Evolutionary conservation across 2,888 invertebrate species (phyloP), one percentile per base, ranked within the genome.

Genomic region (Polydesmus complanatus): DNA sequence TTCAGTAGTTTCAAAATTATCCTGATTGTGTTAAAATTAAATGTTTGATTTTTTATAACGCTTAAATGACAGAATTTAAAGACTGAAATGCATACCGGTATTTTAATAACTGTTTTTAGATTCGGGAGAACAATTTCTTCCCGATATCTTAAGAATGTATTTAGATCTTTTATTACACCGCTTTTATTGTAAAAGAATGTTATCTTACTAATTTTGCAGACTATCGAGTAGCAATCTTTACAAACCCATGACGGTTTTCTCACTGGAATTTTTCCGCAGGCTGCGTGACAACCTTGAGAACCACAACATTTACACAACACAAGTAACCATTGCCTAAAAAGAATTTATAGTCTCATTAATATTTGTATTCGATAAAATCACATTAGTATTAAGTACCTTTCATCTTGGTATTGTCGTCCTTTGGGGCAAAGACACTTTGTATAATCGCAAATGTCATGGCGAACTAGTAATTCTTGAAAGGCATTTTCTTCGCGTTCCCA

Each of bases 401-500:
- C 73, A 8, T 68, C 68, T 54, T 70, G 72, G 67, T 77, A 75
- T 1, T 73, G 72, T 27, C 81, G 74, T 5, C 84, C 84, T 58
- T 75, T 69, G 0, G 79, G 78, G 70, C 85, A 85, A 0, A 68
- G 48, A 70, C 90, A 91, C 0, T 64, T 65, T 0, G 64, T 49
- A 0, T 82, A 81, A 52, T 80, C 78, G 69, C 91, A 91, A 0
- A 68, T 65, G 3, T 78, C 70, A 1, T 82, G 80, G 1, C 85
- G 73, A 62, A 83, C 80, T 21, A 83, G 75, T 50, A 88, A 78
- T 62, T 87, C 88, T 0, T 80, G 77, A 73, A 80, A 90, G 0
- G 89, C 88, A 69, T 85, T 81, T 1, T 85, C 85, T 64, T 80
- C 83, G 14, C 80, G 69, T 70, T 91, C 90, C 91, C 90, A 91